Evolutionary conservation across 2,797 vertebrate species (phyloP).

Genomic region (Darevskia nairensis): DNA sequence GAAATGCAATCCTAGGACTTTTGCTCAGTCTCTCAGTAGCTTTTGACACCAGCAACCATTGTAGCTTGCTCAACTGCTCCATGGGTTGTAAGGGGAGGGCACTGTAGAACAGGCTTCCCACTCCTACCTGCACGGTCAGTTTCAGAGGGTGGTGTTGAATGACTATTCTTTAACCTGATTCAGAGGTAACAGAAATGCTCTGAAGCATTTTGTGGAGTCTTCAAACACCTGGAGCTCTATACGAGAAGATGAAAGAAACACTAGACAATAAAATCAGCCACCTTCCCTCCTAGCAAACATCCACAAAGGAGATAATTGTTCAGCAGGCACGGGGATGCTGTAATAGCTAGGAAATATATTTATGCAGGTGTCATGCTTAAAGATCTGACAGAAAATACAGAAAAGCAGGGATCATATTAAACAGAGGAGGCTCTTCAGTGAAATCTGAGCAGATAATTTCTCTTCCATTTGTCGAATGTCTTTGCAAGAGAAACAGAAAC

Average conservation of each 20-base stretch:
- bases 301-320: not conserved
- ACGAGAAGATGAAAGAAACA: not conserved
- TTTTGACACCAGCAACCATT: no score
- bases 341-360: not conserved
- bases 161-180: no score
- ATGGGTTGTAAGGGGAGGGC: no score
- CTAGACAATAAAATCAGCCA: not conserved
- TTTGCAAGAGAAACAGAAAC: not conserved
- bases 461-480: not conserved
- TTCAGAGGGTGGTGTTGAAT: no score
- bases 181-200: no score
- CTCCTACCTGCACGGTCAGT: no score
- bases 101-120: no score
- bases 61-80: no score
- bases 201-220: not conserved
- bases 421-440: not conserved
- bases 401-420: not conserved
- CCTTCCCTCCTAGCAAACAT: not conserved
- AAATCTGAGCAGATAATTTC: constrained; percentile 13
- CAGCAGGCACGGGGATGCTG: not conserved
- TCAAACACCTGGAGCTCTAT: not conserved
- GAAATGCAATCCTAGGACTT: no score
- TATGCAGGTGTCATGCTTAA: not conserved
- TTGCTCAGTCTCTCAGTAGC: no score
- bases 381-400: not conserved